A percentile compares a stretch with the other conserved stretches of the same genome.
Evolutionary conservation across 1,140 invertebrate genomes (phyloP).

Genomic region (Myzus persicae): DNA sequence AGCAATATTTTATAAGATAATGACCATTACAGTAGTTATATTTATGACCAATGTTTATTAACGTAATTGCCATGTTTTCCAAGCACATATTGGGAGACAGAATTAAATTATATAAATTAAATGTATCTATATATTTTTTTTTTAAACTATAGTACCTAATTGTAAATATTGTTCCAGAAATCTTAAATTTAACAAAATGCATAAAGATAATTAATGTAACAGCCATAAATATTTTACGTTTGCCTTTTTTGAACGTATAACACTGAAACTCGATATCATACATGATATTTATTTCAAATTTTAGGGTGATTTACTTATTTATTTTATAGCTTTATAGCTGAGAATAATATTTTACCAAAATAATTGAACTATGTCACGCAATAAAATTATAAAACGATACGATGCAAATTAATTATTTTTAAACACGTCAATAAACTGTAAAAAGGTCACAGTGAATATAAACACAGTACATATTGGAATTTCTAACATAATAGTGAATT

Average conservation of each 20-base stretch:
- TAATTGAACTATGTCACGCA: not conserved
- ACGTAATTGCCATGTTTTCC: not conserved
- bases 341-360: not conserved
- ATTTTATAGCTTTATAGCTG: not conserved
- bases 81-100: not conserved
- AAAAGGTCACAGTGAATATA: not conserved
- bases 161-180: not conserved
- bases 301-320: not conserved
- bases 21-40: not conserved
- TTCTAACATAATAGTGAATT: not conserved
- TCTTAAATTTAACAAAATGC: not conserved
- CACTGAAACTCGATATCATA: not conserved
- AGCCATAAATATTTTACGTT: not conserved
- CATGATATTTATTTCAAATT: not conserved
- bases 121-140: not conserved
- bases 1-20: not conserved
- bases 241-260: not conserved
- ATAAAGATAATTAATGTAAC: not conserved
- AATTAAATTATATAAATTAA: not conserved
- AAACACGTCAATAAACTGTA: not conserved
- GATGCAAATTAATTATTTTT: not conserved
- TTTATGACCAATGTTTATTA: conserved; percentile 31
- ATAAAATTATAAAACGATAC: not conserved
- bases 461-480: not conserved
- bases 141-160: not conserved